Conservation (phyloP, 2,888 invertebrate genomes). For the Amphimallon solstitiale region DNA sequence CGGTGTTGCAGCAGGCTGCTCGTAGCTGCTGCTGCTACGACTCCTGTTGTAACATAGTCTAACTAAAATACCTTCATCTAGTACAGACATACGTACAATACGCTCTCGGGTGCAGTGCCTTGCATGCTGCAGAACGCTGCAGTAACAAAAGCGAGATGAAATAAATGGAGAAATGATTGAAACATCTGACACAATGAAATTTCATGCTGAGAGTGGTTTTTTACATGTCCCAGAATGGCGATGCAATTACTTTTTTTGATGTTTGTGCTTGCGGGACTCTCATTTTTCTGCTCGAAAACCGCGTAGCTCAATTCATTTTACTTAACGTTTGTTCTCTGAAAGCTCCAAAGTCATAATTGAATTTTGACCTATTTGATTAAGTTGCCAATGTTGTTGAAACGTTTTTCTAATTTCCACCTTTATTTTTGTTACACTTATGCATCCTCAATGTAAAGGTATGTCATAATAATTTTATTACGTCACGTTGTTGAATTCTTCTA, state of each 20-base stretch:
- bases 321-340: no score
- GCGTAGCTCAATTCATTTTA: not conserved
- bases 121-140: not conserved
- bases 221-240: not conserved
- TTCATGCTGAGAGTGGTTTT: conserved; percentile 7
- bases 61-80: not conserved
- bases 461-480: no score
- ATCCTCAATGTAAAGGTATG: no score
- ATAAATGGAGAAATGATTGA: conserved; percentile 25
- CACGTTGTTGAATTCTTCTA: no score
- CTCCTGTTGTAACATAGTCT: not conserved
- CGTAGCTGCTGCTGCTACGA: not conserved
- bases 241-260: conserved; percentile 26
- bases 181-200: conserved; percentile 32
- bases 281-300: conserved; percentile 11
- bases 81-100: not conserved
- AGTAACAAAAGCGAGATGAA: conserved; percentile 3
- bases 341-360: no score
- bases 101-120: not conserved
- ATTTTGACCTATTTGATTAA: no score
- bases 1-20: not conserved
- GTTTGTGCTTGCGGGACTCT: not conserved
- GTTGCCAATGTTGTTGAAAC: no score
- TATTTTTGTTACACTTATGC: no score
- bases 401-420: no score